These are phyloP conservation scores for Drosophila nannoptera DNA, from an alignment of 1,140 invertebrate genomes.

Conservation along the genomic window DNA sequence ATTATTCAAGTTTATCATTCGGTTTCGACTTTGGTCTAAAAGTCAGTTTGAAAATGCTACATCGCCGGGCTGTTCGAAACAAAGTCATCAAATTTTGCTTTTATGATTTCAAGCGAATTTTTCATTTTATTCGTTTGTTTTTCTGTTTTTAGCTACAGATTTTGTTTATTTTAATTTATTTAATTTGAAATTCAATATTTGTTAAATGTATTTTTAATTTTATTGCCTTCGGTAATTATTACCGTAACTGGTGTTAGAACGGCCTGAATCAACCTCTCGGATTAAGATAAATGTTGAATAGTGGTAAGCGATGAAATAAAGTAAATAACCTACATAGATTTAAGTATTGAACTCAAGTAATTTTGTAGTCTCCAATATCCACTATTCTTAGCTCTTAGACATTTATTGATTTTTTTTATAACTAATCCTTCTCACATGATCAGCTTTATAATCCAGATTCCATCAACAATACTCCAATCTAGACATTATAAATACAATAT, in stretches of 20 bases:
- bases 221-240: constrained; percentile 61
- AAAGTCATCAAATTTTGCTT: constrained; percentile 67
- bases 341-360: too few relatives aligned
- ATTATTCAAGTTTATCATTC: constrained; percentile 63
- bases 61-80: constrained; percentile 27
- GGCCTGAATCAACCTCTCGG: constrained; percentile 11
- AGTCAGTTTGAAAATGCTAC: constrained; percentile 12
- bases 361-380: too few relatives aligned
- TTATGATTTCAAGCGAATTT: constrained; percentile 77
- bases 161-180: constrained; percentile 71
- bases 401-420: too few relatives aligned
- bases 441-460: constrained; percentile 17
- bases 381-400: too few relatives aligned
- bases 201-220: constrained; percentile 76
- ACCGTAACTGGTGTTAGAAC: constrained; percentile 57
- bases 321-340: too few relatives aligned
- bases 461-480: constrained; percentile 30
- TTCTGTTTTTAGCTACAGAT: constrained; percentile 12
- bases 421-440: constrained; percentile 20
- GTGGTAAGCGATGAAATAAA: neutral
- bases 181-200: constrained; percentile 79
- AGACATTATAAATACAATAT: constrained; percentile 8
- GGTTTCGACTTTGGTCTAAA: constrained; percentile 24
- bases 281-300: constrained; percentile 14
- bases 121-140: constrained; percentile 24